Base-by-base conservation (phyloP, 2,113 vertebrate genomes). In the Vombatus ursinus region DNA sequence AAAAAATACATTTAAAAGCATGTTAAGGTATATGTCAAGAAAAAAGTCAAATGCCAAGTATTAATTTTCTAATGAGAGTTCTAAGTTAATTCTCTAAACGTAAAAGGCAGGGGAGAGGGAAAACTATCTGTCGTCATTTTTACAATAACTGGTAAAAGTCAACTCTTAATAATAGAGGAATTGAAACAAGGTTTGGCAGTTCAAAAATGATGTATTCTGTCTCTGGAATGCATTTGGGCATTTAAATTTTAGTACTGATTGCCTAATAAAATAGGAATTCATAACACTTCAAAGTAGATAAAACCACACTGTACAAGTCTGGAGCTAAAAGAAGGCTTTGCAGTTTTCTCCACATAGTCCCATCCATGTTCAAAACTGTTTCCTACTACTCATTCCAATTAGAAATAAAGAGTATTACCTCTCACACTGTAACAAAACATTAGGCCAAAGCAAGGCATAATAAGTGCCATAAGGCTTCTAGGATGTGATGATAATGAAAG, bases 1-100 rank as follows among this genome's bases (percentile, higher is more conserved):
- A 91, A 97, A 92, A 97, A 92, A 48, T 96, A 94, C 16, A 92
- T 95, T 92, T 95, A n/a, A 61, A 95, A 95, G 28, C 28, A 61
- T 61, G 11, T 11, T 61, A 68, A 68, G 12, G 12, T 37, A 68
- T 37, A 28, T 68, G 12, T 68, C 57, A 37, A 68, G 57, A 68
- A 68, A 68, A 68, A 68, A 49, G 11, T 68, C 57, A 68, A 49
- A 49, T 49, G 31, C 3, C 19, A 84, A 84, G n/a, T 0, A 84
- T 44, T 84, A n/a, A 84, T 84, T 23, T 84, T 84, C 68, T 44
- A 84, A 84, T 44, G 19, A 84, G 19, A 84, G 5, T 44, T 84
- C 7, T 44, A 44, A 44, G 19, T 44, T 44, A 84, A 44, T 44
- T 84, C 37, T 44, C 19, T 8, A 23, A 84, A 84, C 68, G 23